Evolutionary conservation across 2,797 vertebrate species (phyloP).

Genomic region (Sebastes aleutianus): DNA sequence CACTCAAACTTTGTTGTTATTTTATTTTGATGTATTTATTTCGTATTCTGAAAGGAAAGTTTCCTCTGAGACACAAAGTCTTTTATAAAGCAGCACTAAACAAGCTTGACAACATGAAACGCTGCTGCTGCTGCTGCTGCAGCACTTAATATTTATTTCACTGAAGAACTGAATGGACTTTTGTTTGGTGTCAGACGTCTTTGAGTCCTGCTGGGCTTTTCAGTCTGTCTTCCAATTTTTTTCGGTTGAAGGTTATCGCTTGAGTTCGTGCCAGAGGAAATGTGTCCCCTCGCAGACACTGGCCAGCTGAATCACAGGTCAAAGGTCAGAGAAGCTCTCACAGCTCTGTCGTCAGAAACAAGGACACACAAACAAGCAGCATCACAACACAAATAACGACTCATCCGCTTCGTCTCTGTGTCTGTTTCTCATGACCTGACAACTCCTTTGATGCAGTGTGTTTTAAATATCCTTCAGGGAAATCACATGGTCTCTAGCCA

Average conservation of each 20-base stretch:
- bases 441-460: conserved; percentile 25
- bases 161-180: conserved; percentile 26
- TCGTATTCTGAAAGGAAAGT: background rate
- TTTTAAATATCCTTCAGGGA: conserved; percentile 15
- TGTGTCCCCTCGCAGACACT: conserved; percentile 46
- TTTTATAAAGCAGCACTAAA: conserved; percentile 8
- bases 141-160: conserved; percentile 6
- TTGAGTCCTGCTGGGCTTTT: background rate
- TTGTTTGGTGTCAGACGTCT: conserved; percentile 28
- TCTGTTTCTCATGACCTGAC: conserved; percentile 74
- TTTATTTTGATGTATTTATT: conserved; percentile 26
- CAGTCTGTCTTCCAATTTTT: background rate
- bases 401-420: conserved; percentile 28
- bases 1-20: background rate
- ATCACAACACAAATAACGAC: conserved; percentile 42
- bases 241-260: background rate
- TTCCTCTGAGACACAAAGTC: conserved; percentile 7
- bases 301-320: conserved; percentile 50
- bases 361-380: conserved; percentile 10
- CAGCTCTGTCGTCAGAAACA: conserved; percentile 44
- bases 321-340: conserved; percentile 44
- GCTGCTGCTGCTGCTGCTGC: background rate
- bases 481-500: background rate
- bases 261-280: conserved; percentile 40
- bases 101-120: background rate